phyloP scores from a whole-genome alignment of 2,888 invertebrate genomes.

The Drosophila austrosaltans region DNA sequence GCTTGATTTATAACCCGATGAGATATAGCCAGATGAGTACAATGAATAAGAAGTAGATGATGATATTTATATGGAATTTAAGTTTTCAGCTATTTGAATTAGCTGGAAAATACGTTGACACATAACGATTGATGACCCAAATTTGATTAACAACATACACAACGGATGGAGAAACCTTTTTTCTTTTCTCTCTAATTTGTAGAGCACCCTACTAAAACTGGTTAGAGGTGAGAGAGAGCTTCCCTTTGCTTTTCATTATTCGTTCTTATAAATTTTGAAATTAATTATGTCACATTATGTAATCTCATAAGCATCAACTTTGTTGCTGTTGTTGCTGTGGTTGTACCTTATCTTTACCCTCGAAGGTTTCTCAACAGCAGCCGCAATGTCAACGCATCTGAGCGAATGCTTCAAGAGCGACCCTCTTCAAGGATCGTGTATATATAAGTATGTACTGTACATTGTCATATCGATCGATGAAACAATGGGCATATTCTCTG shows the following conservation, averaged over 20 bases:
- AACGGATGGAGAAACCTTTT: not conserved
- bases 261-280: slow-evolving; percentile 69
- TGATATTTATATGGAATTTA: slow-evolving; percentile 31
- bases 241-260: not conserved
- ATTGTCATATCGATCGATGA: slow-evolving; percentile 15
- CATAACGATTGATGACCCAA: slow-evolving; percentile 66
- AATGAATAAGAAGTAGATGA: not conserved
- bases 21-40: slow-evolving; percentile 50
- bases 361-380: slow-evolving; percentile 41
- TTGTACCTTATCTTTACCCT: slow-evolving; percentile 39
- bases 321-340: slow-evolving; percentile 47
- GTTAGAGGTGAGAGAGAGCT: not conserved
- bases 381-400: slow-evolving; percentile 58
- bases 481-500: slow-evolving; percentile 9
- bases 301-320: slow-evolving; percentile 79
- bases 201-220: slow-evolving; percentile 22
- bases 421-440: slow-evolving; percentile 16
- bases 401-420: not conserved
- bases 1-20: slow-evolving; percentile 69
- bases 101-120: slow-evolving; percentile 70
- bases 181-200: slow-evolving; percentile 23
- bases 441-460: not conserved
- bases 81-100: slow-evolving; percentile 40
- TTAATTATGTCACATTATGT: slow-evolving; percentile 84
- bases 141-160: slow-evolving; percentile 53